phyloP scores from a whole-genome alignment of 1,140 invertebrate genomes.

The Tenebrio molitor region DNA sequence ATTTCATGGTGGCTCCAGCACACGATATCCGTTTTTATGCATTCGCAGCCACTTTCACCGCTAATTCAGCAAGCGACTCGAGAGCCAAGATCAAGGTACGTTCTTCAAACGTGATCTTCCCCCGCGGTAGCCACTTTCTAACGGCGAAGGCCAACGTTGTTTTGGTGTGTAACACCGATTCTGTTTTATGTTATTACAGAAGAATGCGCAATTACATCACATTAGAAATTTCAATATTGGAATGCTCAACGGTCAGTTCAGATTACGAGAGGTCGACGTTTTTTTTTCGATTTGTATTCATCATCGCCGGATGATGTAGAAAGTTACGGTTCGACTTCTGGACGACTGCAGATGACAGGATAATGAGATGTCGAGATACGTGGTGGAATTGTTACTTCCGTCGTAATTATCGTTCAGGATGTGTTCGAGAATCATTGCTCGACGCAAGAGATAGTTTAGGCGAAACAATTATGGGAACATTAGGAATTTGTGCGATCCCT shows the following conservation, averaged over 20 bases:
- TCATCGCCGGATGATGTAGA: slow-evolving; percentile 11
- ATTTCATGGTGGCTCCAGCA: slow-evolving; percentile 32
- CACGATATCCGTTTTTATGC: not conserved
- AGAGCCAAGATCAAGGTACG: slow-evolving; percentile 40
- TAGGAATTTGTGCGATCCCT: no score
- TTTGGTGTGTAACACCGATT: slow-evolving; percentile 20
- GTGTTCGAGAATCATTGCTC: no score
- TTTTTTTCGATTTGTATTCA: slow-evolving; percentile 17
- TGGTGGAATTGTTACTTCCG: slow-evolving; percentile 22
- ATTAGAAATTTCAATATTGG: slow-evolving; percentile 38
- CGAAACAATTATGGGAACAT: no score
- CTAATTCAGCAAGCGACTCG: no score
- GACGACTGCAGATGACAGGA: slow-evolving; percentile 6
- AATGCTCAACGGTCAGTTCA: slow-evolving; percentile 11
- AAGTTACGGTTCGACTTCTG: not conserved
- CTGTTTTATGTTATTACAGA: slow-evolving; percentile 19
- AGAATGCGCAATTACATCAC: slow-evolving; percentile 19
- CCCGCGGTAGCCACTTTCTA: slow-evolving; percentile 10
- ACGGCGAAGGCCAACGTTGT: not conserved
- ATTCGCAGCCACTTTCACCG: slow-evolving; percentile 11
- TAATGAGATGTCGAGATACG: slow-evolving; percentile 28
- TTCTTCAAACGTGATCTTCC: slow-evolving; percentile 12
- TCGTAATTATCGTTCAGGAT: slow-evolving; percentile 2
- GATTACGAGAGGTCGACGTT: slow-evolving; percentile 18
- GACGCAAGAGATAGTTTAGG: no score